phyloP scores from a whole-genome alignment of 2,888 invertebrate species.

The Pardosa pseudoannulata region DNA sequence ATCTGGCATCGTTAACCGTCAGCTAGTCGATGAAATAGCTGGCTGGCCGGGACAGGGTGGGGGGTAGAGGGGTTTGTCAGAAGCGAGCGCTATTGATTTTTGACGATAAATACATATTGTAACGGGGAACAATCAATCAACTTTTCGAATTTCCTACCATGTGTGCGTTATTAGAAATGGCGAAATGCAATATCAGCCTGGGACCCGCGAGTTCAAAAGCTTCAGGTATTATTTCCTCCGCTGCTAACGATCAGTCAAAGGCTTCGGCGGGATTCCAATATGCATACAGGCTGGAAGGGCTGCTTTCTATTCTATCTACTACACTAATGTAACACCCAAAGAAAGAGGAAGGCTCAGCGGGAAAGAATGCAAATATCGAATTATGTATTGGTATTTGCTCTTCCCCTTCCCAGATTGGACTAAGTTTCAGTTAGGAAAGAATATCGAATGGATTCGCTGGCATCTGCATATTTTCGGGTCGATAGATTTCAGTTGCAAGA shows the following conservation, averaged over 20 bases:
- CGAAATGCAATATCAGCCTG: conserved; percentile 71
- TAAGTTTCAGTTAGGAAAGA: conserved; percentile 67
- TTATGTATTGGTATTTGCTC: conserved; percentile 72
- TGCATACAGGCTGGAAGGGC: conserved; percentile 57
- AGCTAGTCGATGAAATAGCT: conserved; percentile 64
- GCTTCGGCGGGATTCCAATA: conserved; percentile 67
- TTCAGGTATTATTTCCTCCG: conserved; percentile 69
- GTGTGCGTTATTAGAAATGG: conserved; percentile 71
- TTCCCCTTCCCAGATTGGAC: conserved; percentile 55
- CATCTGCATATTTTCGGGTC: conserved; percentile 63
- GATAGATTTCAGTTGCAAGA: conserved; percentile 41
- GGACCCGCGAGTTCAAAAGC: conserved; percentile 62
- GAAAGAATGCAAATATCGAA: conserved; percentile 71
- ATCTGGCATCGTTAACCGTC: conserved; percentile 71
- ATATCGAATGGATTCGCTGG: conserved; percentile 62
- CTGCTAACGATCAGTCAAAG: conserved; percentile 57
- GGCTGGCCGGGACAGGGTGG: conserved; percentile 22
- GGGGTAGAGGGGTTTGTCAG: conserved; percentile 44
- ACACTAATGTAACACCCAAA: conserved; percentile 68
- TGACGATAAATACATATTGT: conserved; percentile 73
- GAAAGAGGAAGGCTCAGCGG: conserved; percentile 53
- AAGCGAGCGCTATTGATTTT: conserved; percentile 66
- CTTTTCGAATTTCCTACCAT: conserved; percentile 71
- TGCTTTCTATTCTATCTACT: conserved; percentile 66
- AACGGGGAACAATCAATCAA: conserved; percentile 71